Evolutionary conservation across 2,888 invertebrate species (phyloP).

Genomic region (Cerastis leucographa): DNA sequence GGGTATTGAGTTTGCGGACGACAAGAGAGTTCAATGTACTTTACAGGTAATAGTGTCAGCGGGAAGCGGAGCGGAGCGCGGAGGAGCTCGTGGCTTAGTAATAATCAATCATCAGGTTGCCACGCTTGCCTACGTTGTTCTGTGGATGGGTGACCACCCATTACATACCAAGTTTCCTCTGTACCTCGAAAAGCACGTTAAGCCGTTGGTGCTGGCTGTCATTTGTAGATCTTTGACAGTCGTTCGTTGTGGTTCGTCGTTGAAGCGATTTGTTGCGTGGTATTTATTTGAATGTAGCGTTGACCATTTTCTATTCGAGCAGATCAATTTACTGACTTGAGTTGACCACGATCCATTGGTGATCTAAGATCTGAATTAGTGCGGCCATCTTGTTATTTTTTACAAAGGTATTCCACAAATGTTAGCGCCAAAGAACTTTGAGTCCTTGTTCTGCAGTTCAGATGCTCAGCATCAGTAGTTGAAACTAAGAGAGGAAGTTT

Average conservation of each 20-base stretch:
- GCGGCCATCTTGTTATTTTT: background rate
- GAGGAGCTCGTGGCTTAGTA: conserved; percentile 6
- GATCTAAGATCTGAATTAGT: background rate
- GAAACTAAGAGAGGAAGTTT: background rate
- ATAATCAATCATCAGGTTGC: no score
- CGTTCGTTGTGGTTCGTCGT: no score
- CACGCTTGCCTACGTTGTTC: no score
- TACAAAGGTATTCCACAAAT: background rate
- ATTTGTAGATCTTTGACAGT: no score
- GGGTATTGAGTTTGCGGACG: conserved; percentile 76
- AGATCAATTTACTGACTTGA: background rate
- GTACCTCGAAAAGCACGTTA: no score
- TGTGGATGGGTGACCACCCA: no score
- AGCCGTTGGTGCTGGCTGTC: no score
- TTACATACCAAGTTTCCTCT: no score
- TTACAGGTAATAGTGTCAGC: conserved; percentile 41
- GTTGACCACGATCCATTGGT: background rate
- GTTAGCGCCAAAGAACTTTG: background rate
- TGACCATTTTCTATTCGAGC: background rate
- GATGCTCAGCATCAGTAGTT: background rate
- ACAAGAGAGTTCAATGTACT: conserved; percentile 70
- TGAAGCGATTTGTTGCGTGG: conserved; percentile 35
- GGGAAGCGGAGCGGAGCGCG: conserved; percentile 45
- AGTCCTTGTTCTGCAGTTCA: background rate
- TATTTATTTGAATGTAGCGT: background rate